These are phyloP conservation scores for Sclerurus mexicanus DNA, from an alignment of 2,113 vertebrate species.

Conservation along the genomic window DNA sequence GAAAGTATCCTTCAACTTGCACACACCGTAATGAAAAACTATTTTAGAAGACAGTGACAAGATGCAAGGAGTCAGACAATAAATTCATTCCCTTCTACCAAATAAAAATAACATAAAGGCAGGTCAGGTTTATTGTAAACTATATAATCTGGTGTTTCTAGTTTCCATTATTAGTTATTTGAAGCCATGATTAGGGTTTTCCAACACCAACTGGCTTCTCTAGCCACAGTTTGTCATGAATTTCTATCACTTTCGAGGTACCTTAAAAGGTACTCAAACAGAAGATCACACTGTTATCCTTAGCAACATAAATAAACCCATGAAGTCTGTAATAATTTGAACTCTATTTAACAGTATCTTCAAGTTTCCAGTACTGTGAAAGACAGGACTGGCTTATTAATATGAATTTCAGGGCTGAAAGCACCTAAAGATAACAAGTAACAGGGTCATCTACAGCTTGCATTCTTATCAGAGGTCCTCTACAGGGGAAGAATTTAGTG, in stretches of 20 bases:
- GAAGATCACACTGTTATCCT: not conserved
- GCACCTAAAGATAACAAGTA: not conserved
- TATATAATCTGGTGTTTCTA: not conserved
- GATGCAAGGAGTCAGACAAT: slow-evolving; percentile 1
- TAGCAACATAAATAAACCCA: not conserved
- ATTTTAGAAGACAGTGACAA: slow-evolving; percentile 9
- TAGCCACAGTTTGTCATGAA: not conserved
- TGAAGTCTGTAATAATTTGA: not conserved
- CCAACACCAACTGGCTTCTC: not conserved
- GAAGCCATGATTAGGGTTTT: not conserved
- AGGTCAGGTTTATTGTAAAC: not conserved
- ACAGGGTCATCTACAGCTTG: not conserved
- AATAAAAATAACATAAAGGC: not conserved
- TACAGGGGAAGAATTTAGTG: not conserved
- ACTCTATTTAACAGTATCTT: not conserved
- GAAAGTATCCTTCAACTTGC: slow-evolving; percentile 45
- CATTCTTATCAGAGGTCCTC: not conserved
- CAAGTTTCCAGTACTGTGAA: not conserved
- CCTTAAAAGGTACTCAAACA: not conserved
- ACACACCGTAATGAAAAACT: not conserved
- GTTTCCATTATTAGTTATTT: not conserved
- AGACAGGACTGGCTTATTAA: not conserved
- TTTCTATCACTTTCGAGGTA: not conserved
- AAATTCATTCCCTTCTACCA: not conserved
- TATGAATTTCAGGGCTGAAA: not conserved